These are phyloP conservation scores for Beris morrisii DNA, from an alignment of 2,888 invertebrate species.

Conservation along the genomic window DNA sequence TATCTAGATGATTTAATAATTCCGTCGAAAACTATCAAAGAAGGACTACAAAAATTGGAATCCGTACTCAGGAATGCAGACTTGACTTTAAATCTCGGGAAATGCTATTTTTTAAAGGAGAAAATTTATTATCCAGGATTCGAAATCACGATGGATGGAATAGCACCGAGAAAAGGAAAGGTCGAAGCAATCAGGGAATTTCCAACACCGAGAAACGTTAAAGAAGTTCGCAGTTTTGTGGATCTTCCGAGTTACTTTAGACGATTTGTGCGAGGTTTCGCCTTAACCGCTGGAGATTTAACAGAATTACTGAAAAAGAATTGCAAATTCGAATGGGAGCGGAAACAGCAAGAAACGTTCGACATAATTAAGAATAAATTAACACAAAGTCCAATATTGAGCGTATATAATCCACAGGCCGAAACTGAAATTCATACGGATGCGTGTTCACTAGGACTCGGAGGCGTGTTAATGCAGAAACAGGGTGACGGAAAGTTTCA, in stretches of 20 bases:
- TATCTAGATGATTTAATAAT: constrained; percentile 40
- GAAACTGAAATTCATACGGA: constrained; percentile 25
- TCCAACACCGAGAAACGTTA: not conserved
- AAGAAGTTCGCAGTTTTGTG: constrained; percentile 14
- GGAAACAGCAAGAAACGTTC: not conserved
- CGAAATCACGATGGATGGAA: constrained; percentile 11
- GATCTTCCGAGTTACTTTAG: constrained; percentile 19
- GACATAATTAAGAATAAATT: no score
- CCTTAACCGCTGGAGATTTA: constrained; percentile 34
- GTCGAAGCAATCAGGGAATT: constrained; percentile 11
- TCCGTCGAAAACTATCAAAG: constrained; percentile 34
- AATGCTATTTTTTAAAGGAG: constrained; percentile 2
- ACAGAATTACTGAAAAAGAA: constrained; percentile 26
- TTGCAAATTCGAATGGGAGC: not conserved
- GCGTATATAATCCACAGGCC: constrained; percentile 26
- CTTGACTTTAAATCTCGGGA: constrained; percentile 24
- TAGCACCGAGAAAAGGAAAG: constrained; percentile 11
- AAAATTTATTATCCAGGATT: constrained; percentile 36
- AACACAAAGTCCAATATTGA: constrained; percentile 17
- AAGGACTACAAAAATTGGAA: constrained; percentile 28
- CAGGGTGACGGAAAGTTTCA: constrained; percentile 3
- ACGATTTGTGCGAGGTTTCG: constrained; percentile 34
- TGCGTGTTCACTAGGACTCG: constrained; percentile 13
- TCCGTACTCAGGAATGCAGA: constrained; percentile 6
- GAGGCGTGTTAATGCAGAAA: constrained; percentile 12